phyloP scores from a whole-genome alignment of 2,113 vertebrate species.

The Taurulus bubalis region DNA sequence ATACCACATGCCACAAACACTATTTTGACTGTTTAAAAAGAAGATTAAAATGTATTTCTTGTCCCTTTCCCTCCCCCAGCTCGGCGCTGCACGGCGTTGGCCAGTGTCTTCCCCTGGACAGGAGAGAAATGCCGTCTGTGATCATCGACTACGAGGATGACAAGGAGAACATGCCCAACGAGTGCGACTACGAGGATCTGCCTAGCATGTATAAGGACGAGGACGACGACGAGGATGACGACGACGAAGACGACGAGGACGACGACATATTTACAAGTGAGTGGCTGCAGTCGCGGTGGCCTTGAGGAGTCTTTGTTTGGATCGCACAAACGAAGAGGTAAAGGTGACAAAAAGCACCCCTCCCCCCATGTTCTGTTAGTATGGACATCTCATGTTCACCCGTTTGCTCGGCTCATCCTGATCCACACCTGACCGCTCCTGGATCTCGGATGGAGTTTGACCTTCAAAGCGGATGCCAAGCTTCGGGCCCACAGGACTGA shows the following conservation, averaged over 20 bases:
- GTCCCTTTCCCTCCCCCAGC: constrained; percentile 70
- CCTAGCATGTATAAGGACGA: constrained; percentile 94
- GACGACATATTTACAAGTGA: constrained; percentile 93
- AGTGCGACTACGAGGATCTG: constrained; percentile 93
- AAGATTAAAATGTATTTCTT: not conserved
- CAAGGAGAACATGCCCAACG: constrained; percentile 98
- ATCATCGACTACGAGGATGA: constrained; percentile 97
- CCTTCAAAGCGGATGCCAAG: constrained; percentile 36
- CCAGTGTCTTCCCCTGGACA: constrained; percentile 88
- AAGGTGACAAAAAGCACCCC: not conserved
- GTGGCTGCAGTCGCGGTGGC: constrained; percentile 6
- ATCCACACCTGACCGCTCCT: constrained; percentile 24
- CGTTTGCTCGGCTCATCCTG: constrained; percentile 14
- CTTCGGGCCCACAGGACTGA: constrained; percentile 17
- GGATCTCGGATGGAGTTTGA: constrained; percentile 18
- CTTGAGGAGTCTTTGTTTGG: not conserved
- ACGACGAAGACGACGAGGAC: constrained; percentile 88
- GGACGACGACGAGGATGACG: constrained; percentile 91
- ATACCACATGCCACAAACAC: not conserved
- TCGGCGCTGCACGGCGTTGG: constrained; percentile 89
- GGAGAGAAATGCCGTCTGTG: constrained; percentile 94
- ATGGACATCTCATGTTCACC: constrained; percentile 11
- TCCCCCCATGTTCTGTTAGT: not conserved
- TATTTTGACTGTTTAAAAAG: not conserved
- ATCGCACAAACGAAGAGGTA: not conserved